Conservation (phyloP, 2,888 invertebrate species). For the Morpho deidamia region DNA sequence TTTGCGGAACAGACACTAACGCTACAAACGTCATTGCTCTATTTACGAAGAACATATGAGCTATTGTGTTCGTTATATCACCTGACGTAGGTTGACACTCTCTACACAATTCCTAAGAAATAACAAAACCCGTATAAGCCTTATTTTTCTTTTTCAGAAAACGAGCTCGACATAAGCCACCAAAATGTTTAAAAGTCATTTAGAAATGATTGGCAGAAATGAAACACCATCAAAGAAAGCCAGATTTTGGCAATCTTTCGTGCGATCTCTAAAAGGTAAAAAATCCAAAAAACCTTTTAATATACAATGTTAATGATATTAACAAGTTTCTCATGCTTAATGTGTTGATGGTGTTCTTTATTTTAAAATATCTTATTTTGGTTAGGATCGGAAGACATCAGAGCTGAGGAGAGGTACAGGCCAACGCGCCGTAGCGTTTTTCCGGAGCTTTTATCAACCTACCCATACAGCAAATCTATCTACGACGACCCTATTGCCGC, state of each 20-base stretch:
- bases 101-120: not conserved
- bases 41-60: constrained; percentile 59
- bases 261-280: constrained; percentile 94
- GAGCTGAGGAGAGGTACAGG: constrained; percentile 90
- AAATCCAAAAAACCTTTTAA: not conserved
- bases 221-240: constrained; percentile 95
- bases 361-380: no score
- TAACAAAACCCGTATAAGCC: not conserved
- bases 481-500: constrained; percentile 90
- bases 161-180: constrained; percentile 86
- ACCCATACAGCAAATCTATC: constrained; percentile 91
- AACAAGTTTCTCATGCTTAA: no score
- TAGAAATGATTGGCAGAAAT: constrained; percentile 96
- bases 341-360: no score
- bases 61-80: constrained; percentile 68
- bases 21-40: constrained; percentile 67
- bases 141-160: constrained; percentile 76
- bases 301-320: no score
- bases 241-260: constrained; percentile 96
- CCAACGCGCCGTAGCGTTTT: constrained; percentile 84
- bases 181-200: constrained; percentile 94
- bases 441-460: constrained; percentile 85
- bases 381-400: constrained; percentile 93
- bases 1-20: constrained; percentile 63
- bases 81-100: constrained; percentile 38